Base-by-base conservation (phyloP, 1,140 invertebrate species). In the Frieseomelitta varia region DNA sequence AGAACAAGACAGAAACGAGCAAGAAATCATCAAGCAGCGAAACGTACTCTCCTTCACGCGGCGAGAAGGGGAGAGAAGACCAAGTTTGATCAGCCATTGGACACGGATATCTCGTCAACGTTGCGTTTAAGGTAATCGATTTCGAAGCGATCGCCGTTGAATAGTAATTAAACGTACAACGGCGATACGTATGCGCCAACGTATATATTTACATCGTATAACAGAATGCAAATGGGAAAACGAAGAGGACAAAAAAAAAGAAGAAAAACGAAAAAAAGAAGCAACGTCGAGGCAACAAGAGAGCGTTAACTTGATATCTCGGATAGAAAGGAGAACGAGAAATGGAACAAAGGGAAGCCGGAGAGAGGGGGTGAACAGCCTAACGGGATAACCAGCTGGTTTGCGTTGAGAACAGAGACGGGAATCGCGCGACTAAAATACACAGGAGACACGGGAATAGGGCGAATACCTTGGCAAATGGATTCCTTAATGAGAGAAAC, bases 371-470 rank as follows among this genome's bases (percentile, higher is more conserved):
- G 39, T 30, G 27, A 27, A 82, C 55, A 82, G 39, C 53, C 51
- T 56, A 56, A 77, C 51, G 1, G 58, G 74, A 56, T 77, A 67
- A 58, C 73, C 34, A 14, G 39, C 53, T 82, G 51, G 73, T 76
- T 24, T 65, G 30, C 24, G 30, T 30, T 14, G 27, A 21, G 71
- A 39, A 68, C 27, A 1, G 17, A 67, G 65, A 63, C 21, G 67
- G 72, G 47, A 30, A 78, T 75, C 72, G 17, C 34, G 47, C n/a
- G 47, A 30, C 51, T n/a, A 27, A 51, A 73, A 84, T 75, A 87
- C 30, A 21, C 21, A 21, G 21, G 12, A 34, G 30, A 30, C 65
- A 34, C 34, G 19, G 30, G 17, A 51, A 30, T 80, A 61, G 47
- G 58, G 24, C 34, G 53, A 56, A 34, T 47, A 71, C 17, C 47